Conservation (phyloP, 2,888 invertebrate species). For the Himalopsyche anomala region DNA sequence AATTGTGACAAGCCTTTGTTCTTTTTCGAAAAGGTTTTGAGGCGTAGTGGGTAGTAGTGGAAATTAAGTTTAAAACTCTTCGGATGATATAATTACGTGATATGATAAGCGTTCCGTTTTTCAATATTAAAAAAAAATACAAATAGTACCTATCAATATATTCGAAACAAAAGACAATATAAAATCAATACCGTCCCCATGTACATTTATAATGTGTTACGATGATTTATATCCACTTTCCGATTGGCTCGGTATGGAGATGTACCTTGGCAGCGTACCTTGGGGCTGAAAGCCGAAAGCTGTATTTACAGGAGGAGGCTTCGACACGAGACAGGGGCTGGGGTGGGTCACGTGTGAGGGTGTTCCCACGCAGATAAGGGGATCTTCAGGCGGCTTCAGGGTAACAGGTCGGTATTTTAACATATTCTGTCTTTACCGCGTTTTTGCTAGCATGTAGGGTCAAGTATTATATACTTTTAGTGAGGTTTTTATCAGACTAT, state of each 20-base stretch:
- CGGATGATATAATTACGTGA: no score
- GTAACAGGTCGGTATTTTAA: conserved; percentile 28
- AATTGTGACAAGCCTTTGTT: no score
- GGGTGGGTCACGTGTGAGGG: conserved; percentile 1
- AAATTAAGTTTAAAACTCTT: no score
- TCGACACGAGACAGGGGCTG: neutral
- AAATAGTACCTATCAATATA: neutral
- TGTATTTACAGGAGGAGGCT: conserved; percentile 22
- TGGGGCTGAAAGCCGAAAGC: conserved; percentile 17
- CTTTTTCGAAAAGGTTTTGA: no score
- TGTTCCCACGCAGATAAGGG: conserved; percentile 17
- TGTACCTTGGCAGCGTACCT: conserved; percentile 8
- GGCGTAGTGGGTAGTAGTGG: no score
- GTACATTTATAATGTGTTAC: conserved; percentile 21
- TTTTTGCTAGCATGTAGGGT: neutral
- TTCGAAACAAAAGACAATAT: conserved; percentile 33
- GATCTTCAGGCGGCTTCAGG: neutral
- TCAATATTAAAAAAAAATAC: neutral
- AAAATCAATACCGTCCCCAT: neutral
- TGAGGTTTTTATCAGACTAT: conserved; percentile 1
- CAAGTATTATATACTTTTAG: conserved; percentile 2
- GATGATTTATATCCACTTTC: conserved; percentile 18
- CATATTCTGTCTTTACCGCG: neutral
- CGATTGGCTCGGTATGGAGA: neutral
- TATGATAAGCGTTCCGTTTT: no score